Evolutionary conservation across 2,113 vertebrate species (phyloP), one percentile per base, ranked within the genome.

Genomic region (Hemiprocne comata): DNA sequence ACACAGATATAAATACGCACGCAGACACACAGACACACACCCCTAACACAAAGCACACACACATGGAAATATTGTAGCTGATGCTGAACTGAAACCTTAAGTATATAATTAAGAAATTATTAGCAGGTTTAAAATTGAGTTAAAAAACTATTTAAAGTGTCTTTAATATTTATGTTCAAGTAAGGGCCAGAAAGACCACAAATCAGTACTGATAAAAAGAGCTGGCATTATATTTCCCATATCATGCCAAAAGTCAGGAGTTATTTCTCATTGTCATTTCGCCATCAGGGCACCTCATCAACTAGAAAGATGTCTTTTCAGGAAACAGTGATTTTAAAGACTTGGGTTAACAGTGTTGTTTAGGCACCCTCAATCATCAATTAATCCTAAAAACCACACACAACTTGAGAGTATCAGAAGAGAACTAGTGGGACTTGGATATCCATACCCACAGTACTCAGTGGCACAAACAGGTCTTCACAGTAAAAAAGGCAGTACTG

Each of bases 101-200:
- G 69, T 89, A 84, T 73, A 38, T 51, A 95, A 91, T 93, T 95
- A 87, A 91, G 94, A 97, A 96, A 90, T 82, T 77, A 93, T 74
- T 79, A 95, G 74, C n/a, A 94, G 76, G 64, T 90, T 82, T 95
- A 83, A 96, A 97, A 96, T 73, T 76, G 69, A 93, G 64, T 96
- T 95, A 90, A 94, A 95, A 93, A 92, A 79, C 78, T 96, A 85
- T 94, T 93, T 62, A 82, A 96, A 95, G 73, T 91, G 76, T 96
- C 90, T 94, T 93, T 83, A 96, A 82, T 95, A 97, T 77, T 48
- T 96, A 72, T 48, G 74, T 94, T 96, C 97, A 97, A 92, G 90
- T 96, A 95, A 95, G 70, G 96, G 95, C 89, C 85, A 93, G 34
- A 90, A 90, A 0, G 92, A 80, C 94, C 93, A 87, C 40, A 78